Evolutionary conservation across 2,113 vertebrate species (phyloP).

Genomic region (Pachycephala philippinensis): DNA sequence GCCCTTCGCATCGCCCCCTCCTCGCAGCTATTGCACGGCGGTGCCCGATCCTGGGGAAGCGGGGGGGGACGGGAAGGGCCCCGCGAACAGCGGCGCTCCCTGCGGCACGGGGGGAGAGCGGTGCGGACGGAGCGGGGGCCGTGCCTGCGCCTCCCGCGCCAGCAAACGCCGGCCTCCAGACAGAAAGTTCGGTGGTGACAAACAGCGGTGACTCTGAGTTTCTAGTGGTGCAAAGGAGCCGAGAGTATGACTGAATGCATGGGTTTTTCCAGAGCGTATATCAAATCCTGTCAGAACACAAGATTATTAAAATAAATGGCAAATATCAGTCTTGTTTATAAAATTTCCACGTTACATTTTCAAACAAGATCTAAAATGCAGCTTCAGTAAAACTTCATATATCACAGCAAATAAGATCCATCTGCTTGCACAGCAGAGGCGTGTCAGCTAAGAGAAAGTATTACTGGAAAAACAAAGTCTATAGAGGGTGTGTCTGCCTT

Average conservation of each 20-base stretch:
- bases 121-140: background rate
- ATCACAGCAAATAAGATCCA: background rate
- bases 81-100: background rate
- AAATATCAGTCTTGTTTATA: background rate
- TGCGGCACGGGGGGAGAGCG: background rate
- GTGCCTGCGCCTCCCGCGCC: background rate
- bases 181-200: background rate
- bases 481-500: background rate
- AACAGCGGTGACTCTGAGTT: background rate
- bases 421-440: background rate
- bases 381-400: background rate
- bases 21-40: background rate
- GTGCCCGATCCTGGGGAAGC: background rate
- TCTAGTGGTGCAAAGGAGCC: background rate
- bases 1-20: background rate
- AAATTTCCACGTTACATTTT: background rate
- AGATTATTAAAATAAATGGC: background rate
- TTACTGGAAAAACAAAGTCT: background rate
- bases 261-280: accelerated
- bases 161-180: background rate
- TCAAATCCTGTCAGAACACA: background rate
- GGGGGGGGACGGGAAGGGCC: background rate
- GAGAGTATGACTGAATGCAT: background rate
- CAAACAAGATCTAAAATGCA: background rate
- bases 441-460: background rate